A percentile compares a stretch with the other conserved stretches of the same genome.
Conservation (phyloP, 2,888 invertebrate genomes). For the Stenoptilia bipunctidactyla region DNA sequence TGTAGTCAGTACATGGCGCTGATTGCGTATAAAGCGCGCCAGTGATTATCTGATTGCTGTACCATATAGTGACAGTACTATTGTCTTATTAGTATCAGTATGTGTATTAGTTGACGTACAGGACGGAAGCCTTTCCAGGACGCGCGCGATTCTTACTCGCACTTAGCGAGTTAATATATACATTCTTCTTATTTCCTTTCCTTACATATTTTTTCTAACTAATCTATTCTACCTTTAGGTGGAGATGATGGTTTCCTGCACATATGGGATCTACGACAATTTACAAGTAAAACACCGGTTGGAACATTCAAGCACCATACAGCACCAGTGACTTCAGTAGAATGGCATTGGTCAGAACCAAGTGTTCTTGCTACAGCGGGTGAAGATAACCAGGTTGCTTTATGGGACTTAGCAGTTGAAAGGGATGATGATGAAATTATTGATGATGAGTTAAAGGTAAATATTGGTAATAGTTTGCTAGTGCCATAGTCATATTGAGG, state of each 20-base stretch:
- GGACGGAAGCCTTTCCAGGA: too few species aligned
- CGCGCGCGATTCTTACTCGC: too few species aligned
- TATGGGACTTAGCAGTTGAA: constrained; percentile 97
- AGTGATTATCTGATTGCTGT: too few species aligned
- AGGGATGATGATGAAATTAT: constrained; percentile 75
- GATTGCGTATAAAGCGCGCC: too few species aligned
- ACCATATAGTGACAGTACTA: too few species aligned
- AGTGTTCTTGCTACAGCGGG: constrained; percentile 95
- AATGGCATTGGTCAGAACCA: constrained; percentile 96
- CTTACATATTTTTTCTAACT: too few species aligned
- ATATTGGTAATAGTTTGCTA: too few species aligned
- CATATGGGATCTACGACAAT: constrained; percentile 95
- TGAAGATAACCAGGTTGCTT: constrained; percentile 93
- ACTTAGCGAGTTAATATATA: too few species aligned
- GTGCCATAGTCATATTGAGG: too few species aligned
- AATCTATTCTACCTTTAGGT: constrained; percentile 62
- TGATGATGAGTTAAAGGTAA: constrained; percentile 65
- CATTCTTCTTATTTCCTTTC: too few species aligned
- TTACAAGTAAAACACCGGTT: constrained; percentile 82
- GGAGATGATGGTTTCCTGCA: constrained; percentile 96
- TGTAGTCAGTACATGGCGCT: too few species aligned
- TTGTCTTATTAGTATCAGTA: too few species aligned
- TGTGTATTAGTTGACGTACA: not conserved
- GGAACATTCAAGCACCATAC: constrained; percentile 97
- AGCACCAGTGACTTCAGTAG: constrained; percentile 92